A percentile compares a stretch with the other conserved stretches of the same genome.
Evolutionary conservation across 2,797 vertebrate genomes (phyloP).

Genomic region (Simalia tracyae): DNA sequence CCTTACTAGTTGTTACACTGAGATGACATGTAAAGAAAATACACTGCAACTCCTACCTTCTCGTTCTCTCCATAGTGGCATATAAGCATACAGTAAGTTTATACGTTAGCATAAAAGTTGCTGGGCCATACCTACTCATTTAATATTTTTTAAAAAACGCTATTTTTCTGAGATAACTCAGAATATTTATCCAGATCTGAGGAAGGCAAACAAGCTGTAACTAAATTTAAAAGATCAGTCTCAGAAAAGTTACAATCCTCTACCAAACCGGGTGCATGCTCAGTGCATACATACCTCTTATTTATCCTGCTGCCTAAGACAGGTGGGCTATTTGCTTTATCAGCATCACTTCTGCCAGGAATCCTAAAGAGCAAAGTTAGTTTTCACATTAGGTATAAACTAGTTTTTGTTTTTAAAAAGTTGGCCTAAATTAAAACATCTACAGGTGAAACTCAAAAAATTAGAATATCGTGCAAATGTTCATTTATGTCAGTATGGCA

Average conservation of each 20-base stretch:
- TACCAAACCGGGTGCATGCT: not conserved
- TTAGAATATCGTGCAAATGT: too few species aligned
- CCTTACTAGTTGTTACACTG: not conserved
- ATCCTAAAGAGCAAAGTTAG: constrained; percentile 65
- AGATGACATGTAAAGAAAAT: not conserved
- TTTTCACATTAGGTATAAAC: constrained; percentile 21
- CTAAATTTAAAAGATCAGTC: not conserved
- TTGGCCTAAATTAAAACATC: not conserved
- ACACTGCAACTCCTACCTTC: not conserved
- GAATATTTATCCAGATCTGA: not conserved
- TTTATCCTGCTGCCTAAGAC: constrained; percentile 62
- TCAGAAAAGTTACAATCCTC: not conserved
- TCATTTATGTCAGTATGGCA: too few species aligned
- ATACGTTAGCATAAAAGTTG: not conserved
- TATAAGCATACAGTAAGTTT: not conserved
- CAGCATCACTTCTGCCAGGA: constrained; percentile 60
- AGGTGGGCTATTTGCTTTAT: constrained; percentile 62
- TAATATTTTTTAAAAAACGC: not conserved
- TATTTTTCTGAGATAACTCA: not conserved
- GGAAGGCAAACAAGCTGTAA: not conserved
- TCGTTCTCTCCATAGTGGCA: not conserved
- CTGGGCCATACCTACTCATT: not conserved
- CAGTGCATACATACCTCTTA: constrained; percentile 58
- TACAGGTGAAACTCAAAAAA: too few species aligned
- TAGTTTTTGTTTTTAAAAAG: not conserved